Conservation (phyloP, 2,797 vertebrate genomes). For the Hippoglossus hippoglossus region DNA sequence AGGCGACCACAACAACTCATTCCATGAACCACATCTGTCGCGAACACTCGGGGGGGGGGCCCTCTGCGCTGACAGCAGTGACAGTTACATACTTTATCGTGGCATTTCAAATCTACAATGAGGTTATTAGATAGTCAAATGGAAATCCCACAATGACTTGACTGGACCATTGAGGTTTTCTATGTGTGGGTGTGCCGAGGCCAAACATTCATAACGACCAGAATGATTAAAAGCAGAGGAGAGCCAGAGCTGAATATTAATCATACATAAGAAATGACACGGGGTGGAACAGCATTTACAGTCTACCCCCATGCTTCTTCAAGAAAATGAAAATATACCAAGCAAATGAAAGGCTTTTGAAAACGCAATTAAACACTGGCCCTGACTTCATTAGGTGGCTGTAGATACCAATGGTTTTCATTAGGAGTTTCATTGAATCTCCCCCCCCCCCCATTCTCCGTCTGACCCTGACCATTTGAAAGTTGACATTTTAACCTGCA, state of each 20-base stretch:
- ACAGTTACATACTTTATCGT: slow-evolving; percentile 43
- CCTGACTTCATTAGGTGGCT: slow-evolving; percentile 74
- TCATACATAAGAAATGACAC: slow-evolving; percentile 62
- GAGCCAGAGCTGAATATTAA: slow-evolving; percentile 67
- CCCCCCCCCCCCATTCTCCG: slow-evolving; percentile 53
- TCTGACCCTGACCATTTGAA: slow-evolving; percentile 67
- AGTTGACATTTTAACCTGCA: slow-evolving; percentile 61
- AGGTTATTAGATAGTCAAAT: slow-evolving; percentile 61
- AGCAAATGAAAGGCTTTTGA: slow-evolving; percentile 71
- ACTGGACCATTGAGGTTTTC: slow-evolving; percentile 51
- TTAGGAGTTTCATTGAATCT: slow-evolving; percentile 73
- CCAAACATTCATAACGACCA: slow-evolving; percentile 70
- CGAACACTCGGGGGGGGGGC: slow-evolving; percentile 5
- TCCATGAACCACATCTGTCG: slow-evolving; percentile 26
- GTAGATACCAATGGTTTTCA: slow-evolving; percentile 73
- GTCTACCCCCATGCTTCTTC: slow-evolving; percentile 37
- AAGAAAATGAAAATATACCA: slow-evolving; percentile 65
- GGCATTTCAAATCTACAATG: slow-evolving; percentile 51
- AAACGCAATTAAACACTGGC: slow-evolving; percentile 75
- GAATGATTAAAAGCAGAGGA: slow-evolving; percentile 69
- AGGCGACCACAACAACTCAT: slow-evolving; percentile 38
- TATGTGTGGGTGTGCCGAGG: slow-evolving; percentile 62
- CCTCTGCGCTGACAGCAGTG: slow-evolving; percentile 24
- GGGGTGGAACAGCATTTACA: slow-evolving; percentile 45
- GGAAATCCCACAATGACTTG: slow-evolving; percentile 59